Percentiles rank a stretch among this genome's conserved stretches.
These are phyloP conservation scores for Magallana ariakensis DNA, from an alignment of 1,140 invertebrate genomes.

Conservation along the genomic window DNA sequence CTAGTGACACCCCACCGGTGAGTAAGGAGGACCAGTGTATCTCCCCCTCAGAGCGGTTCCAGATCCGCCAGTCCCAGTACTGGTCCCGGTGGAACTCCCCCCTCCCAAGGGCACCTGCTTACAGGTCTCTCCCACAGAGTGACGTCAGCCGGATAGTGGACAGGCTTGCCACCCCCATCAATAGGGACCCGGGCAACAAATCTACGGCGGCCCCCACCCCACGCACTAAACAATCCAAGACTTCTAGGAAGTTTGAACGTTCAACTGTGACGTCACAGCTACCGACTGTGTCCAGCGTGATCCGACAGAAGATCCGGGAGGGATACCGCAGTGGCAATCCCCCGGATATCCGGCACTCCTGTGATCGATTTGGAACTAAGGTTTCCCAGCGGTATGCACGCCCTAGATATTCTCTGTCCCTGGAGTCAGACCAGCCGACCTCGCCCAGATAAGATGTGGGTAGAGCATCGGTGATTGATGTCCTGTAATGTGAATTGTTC, in stretches of 20 bases:
- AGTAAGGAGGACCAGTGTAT: neutral
- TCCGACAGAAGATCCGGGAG: neutral
- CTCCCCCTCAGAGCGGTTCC: neutral
- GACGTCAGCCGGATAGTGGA: slow-evolving; percentile 31
- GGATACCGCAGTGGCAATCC: neutral
- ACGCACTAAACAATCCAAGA: neutral
- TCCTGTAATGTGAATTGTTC: too few species aligned
- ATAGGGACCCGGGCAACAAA: neutral
- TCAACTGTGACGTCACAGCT: neutral
- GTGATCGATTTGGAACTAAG: slow-evolving; percentile 7
- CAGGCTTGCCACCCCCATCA: neutral
- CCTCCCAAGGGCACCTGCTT: slow-evolving; percentile 43
- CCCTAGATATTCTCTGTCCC: neutral
- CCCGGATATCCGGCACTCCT: neutral
- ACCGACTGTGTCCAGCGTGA: neutral
- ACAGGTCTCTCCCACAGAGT: neutral
- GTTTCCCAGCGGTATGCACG: neutral
- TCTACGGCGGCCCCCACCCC: neutral
- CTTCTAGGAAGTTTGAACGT: neutral
- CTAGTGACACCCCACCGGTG: neutral
- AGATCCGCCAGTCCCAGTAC: neutral
- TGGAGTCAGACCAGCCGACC: neutral
- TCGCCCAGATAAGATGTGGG: neutral
- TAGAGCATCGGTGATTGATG: too few species aligned
- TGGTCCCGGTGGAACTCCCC: neutral